Percentiles rank a stretch among this genome's conserved stretches.
These are phyloP conservation scores for Priocnemis perturbator DNA, from an alignment of 2,888 invertebrate genomes.

Conservation along the genomic window DNA sequence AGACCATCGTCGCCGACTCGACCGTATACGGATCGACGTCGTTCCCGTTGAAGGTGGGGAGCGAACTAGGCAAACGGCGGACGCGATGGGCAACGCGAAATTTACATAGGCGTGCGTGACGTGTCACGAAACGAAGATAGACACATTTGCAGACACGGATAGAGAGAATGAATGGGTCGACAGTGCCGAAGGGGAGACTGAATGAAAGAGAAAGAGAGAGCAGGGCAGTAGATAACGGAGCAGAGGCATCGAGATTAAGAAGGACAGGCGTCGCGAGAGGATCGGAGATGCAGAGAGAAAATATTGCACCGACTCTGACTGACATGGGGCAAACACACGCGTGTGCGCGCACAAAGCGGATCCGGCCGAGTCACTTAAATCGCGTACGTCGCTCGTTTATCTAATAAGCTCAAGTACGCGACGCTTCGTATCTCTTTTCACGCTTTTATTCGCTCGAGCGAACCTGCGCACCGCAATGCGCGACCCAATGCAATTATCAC, in stretches of 20 bases:
- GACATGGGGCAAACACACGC: slow-evolving; percentile 4
- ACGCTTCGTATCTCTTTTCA: slow-evolving; percentile 16
- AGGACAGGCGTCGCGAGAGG: background rate
- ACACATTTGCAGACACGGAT: no score
- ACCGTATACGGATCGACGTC: slow-evolving; percentile 5
- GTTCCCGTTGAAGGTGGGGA: slow-evolving; percentile 12
- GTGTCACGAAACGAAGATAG: background rate
- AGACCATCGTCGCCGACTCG: background rate
- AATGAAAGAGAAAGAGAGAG: background rate
- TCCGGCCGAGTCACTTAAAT: slow-evolving; percentile 28
- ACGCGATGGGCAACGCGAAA: background rate
- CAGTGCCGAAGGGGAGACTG: no score
- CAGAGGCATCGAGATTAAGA: background rate
- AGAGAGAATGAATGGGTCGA: background rate
- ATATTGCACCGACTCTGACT: slow-evolving; percentile 13
- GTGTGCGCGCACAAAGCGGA: slow-evolving; percentile 3
- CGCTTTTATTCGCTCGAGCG: slow-evolving; percentile 16
- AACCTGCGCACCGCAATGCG: background rate
- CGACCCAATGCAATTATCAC: slow-evolving; percentile 19
- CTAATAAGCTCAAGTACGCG: slow-evolving; percentile 36
- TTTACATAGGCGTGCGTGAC: slow-evolving; percentile 17
- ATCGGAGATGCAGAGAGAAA: background rate
- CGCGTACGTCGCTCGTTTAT: slow-evolving; percentile 32
- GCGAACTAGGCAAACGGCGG: no score
- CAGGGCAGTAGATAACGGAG: background rate